phyloP scores from a whole-genome alignment of 2,888 invertebrate species.

The Meliscaeva auricollis region DNA sequence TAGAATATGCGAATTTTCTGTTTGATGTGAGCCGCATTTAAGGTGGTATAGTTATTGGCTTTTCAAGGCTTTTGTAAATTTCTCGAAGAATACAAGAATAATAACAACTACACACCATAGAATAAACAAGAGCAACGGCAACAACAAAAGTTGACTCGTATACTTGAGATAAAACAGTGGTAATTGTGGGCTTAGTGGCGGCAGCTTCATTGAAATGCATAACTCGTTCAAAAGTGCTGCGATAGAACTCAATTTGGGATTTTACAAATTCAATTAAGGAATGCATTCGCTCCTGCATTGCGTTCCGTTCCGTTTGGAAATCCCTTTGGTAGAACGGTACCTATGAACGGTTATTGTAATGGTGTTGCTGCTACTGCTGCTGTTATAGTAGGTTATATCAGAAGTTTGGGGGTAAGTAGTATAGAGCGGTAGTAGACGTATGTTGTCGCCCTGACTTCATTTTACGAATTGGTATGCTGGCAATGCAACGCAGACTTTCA shows the following conservation, averaged over 20 bases:
- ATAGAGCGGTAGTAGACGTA: no score
- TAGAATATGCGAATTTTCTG: conserved; percentile 12
- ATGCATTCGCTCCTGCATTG: conserved; percentile 68
- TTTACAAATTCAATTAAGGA: conserved; percentile 78
- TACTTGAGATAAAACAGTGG: conserved; percentile 66
- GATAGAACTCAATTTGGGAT: conserved; percentile 77
- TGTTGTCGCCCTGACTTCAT: conserved; percentile 50
- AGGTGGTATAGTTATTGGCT: conserved; percentile 48
- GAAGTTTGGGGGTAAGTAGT: neutral
- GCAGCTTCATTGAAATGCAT: conserved; percentile 77
- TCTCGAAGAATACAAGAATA: conserved; percentile 34
- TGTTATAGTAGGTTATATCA: neutral
- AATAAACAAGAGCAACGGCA: conserved; percentile 17
- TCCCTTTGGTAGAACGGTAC: conserved; percentile 51
- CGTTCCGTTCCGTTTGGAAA: conserved; percentile 55
- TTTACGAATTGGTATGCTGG: conserved; percentile 66
- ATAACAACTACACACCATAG: conserved; percentile 25
- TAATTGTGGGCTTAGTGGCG: conserved; percentile 62
- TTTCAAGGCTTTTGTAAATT: conserved; percentile 46
- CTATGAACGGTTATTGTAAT: conserved; percentile 34
- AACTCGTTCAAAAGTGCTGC: conserved; percentile 77
- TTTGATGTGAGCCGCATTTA: conserved; percentile 38
- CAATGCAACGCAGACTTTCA: conserved; percentile 53
- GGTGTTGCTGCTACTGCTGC: conserved; percentile 15
- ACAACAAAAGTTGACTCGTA: conserved; percentile 34